Conservation (phyloP, 1,140 invertebrate species). For the Papilio xuthus region DNA sequence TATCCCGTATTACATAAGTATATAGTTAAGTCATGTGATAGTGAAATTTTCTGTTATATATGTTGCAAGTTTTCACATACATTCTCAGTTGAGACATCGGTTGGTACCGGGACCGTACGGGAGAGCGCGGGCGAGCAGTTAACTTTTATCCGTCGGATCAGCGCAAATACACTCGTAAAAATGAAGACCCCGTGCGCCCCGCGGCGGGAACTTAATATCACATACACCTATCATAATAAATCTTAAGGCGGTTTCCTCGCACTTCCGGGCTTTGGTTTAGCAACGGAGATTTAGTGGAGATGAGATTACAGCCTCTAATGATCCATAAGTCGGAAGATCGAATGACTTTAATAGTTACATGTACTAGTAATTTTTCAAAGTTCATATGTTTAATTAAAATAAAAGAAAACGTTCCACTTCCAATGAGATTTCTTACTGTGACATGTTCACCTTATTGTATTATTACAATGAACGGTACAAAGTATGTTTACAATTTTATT, state of each 20-base stretch:
- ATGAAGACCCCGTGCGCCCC: slow-evolving; percentile 39
- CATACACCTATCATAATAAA: slow-evolving; percentile 49
- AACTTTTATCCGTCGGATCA: slow-evolving; percentile 42
- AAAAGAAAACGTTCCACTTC: no score
- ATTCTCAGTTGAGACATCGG: not conserved
- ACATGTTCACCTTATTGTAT: no score
- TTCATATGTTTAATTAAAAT: no score
- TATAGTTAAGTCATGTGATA: not conserved
- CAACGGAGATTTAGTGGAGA: not conserved
- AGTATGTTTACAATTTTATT: no score
- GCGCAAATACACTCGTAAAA: slow-evolving; percentile 44
- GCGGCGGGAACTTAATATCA: slow-evolving; percentile 43
- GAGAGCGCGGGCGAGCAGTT: slow-evolving; percentile 39
- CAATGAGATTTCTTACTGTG: no score
- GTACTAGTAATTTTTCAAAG: no score
- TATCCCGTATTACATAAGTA: not conserved
- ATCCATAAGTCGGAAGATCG: not conserved
- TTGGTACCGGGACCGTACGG: not conserved
- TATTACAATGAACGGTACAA: no score
- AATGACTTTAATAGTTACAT: no score
- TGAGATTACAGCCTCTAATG: not conserved
- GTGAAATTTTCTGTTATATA: not conserved
- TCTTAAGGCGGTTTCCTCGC: slow-evolving; percentile 38
- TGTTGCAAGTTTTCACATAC: slow-evolving; percentile 1
- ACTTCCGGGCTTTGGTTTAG: slow-evolving; percentile 37